Base-by-base conservation (phyloP, 2,888 invertebrate species). In the Himalopsyche kuldschensis region DNA sequence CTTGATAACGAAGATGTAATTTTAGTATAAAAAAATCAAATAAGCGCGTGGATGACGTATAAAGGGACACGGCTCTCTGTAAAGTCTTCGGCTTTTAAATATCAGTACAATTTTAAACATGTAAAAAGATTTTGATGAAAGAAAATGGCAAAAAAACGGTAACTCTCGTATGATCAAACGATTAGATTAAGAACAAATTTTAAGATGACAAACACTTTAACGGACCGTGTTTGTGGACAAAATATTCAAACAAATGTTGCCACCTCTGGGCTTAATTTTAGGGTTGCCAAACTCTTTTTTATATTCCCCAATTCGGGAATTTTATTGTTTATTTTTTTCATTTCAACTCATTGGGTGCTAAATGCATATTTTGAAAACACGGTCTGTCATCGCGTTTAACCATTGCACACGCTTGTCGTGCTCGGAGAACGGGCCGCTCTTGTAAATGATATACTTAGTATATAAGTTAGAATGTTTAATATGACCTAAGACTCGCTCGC, bases 301-400 rank as follows among this genome's bases (percentile, higher is more conserved):
- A 20, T 27, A 79, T 76, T 63, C 76, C 76, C 55, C n/a, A 24
- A 20, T 5, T 55, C 10, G 78, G 78, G 48, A 35, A 30, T n/a
- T 81, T 80, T 82, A 79, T 82, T 79, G 76, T 79, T 79, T 80
- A n/a, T 41, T 81, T 81, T 80, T 32, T 35, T 82, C 46, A 82
- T 81, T 83, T 47, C 17, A 24, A 35, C 55, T 63, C 79, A n/a
- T 32, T 41, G 31, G 30, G 81, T 82, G 77, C 76, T n/a, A 35
- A 63, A 63, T 90, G 91, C 90, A 88, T 91, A 90, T 90, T 91
- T 90, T 90, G 90, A 89, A 90, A 90, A 89, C 90, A 90, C 90
- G 90, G 90, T 91, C 89, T 90, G 90, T 89, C 90, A 88, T 86
- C 88, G 87, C 88, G 90, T 90, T 91, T 91, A 89, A 89, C 89